These are phyloP conservation scores for Scaeva pyrastri DNA, from an alignment of 2,888 invertebrate species.

Conservation along the genomic window DNA sequence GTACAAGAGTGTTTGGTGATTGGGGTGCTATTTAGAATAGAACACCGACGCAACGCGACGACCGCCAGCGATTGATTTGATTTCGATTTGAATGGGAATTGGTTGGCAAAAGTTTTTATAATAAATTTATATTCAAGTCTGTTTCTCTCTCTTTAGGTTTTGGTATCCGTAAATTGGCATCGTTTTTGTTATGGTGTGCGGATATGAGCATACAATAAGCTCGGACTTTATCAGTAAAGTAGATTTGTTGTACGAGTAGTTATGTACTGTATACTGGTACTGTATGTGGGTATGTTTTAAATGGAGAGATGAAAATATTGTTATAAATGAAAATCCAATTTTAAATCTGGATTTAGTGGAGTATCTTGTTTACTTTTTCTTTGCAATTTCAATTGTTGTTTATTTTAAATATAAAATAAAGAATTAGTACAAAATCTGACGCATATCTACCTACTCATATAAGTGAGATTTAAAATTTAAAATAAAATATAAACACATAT, in stretches of 20 bases:
- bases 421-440: background rate
- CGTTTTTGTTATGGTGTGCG: slow-evolving; percentile 40
- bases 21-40: slow-evolving; percentile 1
- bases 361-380: background rate
- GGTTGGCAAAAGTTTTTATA: slow-evolving; percentile 45
- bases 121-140: background rate
- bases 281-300: background rate
- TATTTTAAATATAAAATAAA: background rate
- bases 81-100: slow-evolving; percentile 41
- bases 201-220: slow-evolving; percentile 34
- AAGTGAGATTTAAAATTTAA: background rate
- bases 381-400: background rate
- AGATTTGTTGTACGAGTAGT: background rate
- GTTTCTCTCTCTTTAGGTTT: slow-evolving; percentile 7
- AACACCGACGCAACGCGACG: no score
- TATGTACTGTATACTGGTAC: background rate
- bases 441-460: no score
- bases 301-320: slow-evolving; percentile 13
- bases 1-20: no score
- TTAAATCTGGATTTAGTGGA: slow-evolving; percentile 7
- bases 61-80: slow-evolving; percentile 55
- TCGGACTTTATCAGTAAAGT: background rate
- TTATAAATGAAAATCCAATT: slow-evolving; percentile 25
- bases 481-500: slow-evolving; percentile 1
- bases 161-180: slow-evolving; percentile 54